phyloP scores from a whole-genome alignment of 2,797 vertebrate genomes.

The Rhinoraja longicauda region DNA sequence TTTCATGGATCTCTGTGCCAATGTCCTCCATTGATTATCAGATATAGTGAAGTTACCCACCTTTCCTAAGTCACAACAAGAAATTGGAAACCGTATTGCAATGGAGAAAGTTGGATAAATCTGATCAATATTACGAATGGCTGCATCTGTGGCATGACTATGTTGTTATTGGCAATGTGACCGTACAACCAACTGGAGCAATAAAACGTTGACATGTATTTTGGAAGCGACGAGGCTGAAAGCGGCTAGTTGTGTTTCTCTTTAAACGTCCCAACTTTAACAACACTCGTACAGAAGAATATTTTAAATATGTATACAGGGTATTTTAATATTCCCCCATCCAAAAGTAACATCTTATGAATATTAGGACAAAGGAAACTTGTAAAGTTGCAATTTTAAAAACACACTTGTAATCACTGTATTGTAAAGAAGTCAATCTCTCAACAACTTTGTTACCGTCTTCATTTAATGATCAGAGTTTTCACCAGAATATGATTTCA shows the following conservation, averaged over 20 bases:
- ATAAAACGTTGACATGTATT: background rate
- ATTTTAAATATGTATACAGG: background rate
- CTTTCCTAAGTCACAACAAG: background rate
- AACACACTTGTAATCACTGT: background rate
- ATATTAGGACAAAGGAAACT: background rate
- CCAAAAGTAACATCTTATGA: background rate
- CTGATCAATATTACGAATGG: background rate
- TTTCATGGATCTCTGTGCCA: background rate
- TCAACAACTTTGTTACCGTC: background rate
- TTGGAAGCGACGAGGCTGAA: no score
- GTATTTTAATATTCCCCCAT: background rate
- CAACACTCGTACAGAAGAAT: background rate
- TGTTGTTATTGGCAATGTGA: background rate
- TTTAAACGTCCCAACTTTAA: background rate
- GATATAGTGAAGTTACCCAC: background rate
- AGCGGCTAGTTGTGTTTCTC: background rate
- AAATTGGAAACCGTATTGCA: background rate
- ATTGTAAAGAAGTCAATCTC: background rate
- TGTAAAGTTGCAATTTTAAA: background rate
- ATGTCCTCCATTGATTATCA: background rate
- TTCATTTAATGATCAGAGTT: background rate
- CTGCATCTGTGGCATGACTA: background rate
- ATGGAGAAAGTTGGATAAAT: background rate
- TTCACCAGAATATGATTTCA: background rate
- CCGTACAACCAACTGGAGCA: background rate